These are phyloP conservation scores for Leucozona laternaria DNA, from an alignment of 2,888 invertebrate species.

Conservation along the genomic window DNA sequence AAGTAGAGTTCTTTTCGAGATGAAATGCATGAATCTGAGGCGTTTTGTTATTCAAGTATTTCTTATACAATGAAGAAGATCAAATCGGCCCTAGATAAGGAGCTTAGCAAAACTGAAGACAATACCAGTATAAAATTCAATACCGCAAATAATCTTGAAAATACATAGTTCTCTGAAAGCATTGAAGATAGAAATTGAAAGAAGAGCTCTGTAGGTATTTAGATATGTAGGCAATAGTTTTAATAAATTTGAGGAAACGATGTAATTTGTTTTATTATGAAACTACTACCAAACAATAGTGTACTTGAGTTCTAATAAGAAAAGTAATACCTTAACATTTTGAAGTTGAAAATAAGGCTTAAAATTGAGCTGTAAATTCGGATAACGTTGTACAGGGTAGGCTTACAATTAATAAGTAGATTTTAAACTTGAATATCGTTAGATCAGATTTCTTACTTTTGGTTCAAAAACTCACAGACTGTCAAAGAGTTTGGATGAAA, in stretches of 20 bases:
- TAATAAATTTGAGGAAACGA: background rate
- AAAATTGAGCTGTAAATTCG: no score
- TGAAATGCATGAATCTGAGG: background rate
- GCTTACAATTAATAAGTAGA: no score
- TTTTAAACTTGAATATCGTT: no score
- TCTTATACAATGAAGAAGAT: slow-evolving; percentile 1
- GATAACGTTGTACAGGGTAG: no score
- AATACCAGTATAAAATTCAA: background rate
- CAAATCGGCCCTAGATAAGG: background rate
- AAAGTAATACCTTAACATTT: no score
- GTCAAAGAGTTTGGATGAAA: no score
- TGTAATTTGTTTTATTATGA: background rate
- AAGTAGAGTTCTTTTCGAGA: background rate
- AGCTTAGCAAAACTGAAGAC: background rate
- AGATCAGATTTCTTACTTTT: no score
- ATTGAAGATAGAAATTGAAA: background rate
- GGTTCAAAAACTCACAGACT: no score
- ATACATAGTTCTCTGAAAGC: background rate
- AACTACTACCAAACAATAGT: no score
- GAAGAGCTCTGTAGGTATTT: background rate
- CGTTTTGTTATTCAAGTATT: slow-evolving; percentile 12
- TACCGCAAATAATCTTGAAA: background rate
- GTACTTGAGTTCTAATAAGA: no score
- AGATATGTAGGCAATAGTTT: no score
- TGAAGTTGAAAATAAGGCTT: no score